A percentile compares a stretch with the other conserved stretches of the same genome.
These are phyloP conservation scores for Heliothis peltigera DNA, from an alignment of 2,888 invertebrate genomes.

Conservation along the genomic window DNA sequence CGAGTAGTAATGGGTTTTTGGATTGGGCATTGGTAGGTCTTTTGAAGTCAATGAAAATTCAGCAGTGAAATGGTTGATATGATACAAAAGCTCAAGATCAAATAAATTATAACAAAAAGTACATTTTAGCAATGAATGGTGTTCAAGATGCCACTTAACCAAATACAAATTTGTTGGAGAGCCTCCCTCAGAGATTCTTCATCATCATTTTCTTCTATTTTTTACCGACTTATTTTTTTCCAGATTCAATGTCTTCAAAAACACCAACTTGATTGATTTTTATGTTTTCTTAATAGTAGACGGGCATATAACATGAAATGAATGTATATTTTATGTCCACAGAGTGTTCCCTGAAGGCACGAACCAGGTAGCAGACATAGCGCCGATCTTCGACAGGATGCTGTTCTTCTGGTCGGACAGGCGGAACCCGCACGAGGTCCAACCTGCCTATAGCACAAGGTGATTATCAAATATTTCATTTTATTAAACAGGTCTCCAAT, in stretches of 20 bases:
- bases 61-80: too few relatives aligned
- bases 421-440: conserved; percentile 99
- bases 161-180: too few relatives aligned
- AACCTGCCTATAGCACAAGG: conserved; percentile 95
- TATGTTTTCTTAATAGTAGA: not conserved
- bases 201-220: too few relatives aligned
- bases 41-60: not conserved
- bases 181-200: too few relatives aligned
- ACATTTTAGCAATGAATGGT: too few relatives aligned
- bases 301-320: not conserved
- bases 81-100: too few relatives aligned
- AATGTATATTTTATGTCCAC: conserved; percentile 53
- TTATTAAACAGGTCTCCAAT: not conserved
- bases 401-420: conserved; percentile 99
- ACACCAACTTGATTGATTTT: too few relatives aligned
- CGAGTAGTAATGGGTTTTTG: not conserved
- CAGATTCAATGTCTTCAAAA: not conserved
- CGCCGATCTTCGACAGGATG: conserved; percentile 97
- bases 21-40: not conserved
- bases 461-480: conserved; percentile 51
- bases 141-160: too few relatives aligned
- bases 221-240: too few relatives aligned
- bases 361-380: conserved; percentile 96
- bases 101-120: too few relatives aligned
- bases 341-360: conserved; percentile 97